These are phyloP conservation scores for Psophia crepitans DNA, from an alignment of 2,113 vertebrate species.

Conservation along the genomic window DNA sequence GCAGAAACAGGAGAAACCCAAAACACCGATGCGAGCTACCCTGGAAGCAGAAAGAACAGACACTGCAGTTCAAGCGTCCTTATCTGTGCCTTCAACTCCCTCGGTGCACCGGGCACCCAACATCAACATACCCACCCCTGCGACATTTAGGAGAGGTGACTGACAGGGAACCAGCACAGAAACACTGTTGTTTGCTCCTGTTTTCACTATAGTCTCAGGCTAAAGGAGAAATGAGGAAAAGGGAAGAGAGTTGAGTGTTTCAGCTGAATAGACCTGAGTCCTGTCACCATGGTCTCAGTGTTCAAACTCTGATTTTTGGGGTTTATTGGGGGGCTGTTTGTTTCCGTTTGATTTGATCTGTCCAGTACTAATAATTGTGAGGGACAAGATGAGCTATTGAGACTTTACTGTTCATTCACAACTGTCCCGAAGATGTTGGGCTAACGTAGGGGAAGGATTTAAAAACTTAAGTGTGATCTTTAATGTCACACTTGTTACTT, in stretches of 20 bases:
- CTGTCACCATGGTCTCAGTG: not conserved
- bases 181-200: not conserved
- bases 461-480: not conserved
- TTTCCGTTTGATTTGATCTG: not conserved
- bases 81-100: slow-evolving; percentile 79
- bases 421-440: not conserved
- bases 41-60: slow-evolving; percentile 77
- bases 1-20: slow-evolving; percentile 89
- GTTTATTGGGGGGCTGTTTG: not conserved
- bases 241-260: not conserved
- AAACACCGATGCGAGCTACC: slow-evolving; percentile 69
- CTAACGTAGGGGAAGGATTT: not conserved
- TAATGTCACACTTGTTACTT: not conserved
- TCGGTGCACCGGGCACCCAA: slow-evolving; percentile 53
- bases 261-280: not conserved
- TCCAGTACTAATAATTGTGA: not conserved
- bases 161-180: not conserved
- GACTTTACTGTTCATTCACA: not conserved
- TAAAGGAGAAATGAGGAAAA: not conserved
- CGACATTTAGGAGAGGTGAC: slow-evolving; percentile 79
- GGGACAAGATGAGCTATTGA: not conserved
- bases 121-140: slow-evolving; percentile 71
- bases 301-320: not conserved
- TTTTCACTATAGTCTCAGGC: not conserved
- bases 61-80: slow-evolving; percentile 68